A percentile compares a stretch with the other conserved stretches of the same genome.
phyloP scores from a whole-genome alignment of 2,113 vertebrate species.

The Ascaphus truei region DNA sequence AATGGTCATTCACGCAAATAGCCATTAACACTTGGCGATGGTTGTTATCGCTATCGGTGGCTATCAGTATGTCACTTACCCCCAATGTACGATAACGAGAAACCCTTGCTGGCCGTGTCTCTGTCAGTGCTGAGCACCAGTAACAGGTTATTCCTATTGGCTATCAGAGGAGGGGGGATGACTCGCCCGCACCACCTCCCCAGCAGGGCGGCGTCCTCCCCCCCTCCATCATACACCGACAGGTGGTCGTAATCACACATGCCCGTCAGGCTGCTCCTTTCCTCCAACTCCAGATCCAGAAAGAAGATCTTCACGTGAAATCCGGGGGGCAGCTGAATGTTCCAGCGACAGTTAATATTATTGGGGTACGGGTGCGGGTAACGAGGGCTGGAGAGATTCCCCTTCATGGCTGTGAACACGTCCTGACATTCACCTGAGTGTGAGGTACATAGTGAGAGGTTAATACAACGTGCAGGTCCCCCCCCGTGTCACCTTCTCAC shows the following conservation, averaged over 20 bases:
- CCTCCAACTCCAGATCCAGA: conserved; percentile 83
- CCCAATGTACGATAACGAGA: conserved; percentile 80
- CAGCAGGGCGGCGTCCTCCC: conserved; percentile 64
- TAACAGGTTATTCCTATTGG: conserved; percentile 75
- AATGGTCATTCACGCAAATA: no score
- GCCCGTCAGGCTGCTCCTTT: conserved; percentile 74
- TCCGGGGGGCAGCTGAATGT: conserved; percentile 62
- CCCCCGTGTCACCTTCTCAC: neutral
- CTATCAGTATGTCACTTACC: conserved; percentile 60
- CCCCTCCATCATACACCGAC: conserved; percentile 74
- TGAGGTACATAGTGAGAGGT: neutral
- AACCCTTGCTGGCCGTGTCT: conserved; percentile 76
- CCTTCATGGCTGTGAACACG: conserved; percentile 68
- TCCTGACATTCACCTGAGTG: conserved; percentile 87
- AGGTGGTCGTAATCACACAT: conserved; percentile 86
- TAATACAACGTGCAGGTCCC: neutral
- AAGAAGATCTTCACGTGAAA: conserved; percentile 85
- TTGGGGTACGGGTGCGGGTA: conserved; percentile 91
- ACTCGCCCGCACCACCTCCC: conserved; percentile 84
- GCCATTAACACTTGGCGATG: no score
- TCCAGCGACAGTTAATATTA: conserved; percentile 94
- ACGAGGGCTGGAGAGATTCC: conserved; percentile 89
- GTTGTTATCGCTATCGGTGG: no score
- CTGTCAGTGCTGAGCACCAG: conserved; percentile 84
- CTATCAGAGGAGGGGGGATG: conserved; percentile 61